These are phyloP conservation scores for Uloborus plumipes DNA, from an alignment of 2,888 invertebrate species.

Conservation along the genomic window DNA sequence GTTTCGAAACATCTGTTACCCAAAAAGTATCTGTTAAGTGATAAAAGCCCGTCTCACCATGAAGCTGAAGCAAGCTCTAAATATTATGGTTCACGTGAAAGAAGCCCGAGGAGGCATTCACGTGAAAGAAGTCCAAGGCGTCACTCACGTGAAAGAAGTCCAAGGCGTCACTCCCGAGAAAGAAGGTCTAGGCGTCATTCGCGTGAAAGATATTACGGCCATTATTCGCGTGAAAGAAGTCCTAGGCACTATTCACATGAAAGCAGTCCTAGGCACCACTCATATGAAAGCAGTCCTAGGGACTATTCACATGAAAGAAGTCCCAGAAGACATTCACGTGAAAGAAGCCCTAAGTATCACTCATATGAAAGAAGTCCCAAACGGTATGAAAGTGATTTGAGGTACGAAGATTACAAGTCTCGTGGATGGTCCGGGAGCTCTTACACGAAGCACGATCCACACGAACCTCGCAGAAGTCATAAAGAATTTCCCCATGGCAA, in stretches of 20 bases:
- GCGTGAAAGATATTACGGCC: too few relatives aligned
- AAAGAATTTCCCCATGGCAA: not conserved
- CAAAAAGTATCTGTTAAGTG: too few relatives aligned
- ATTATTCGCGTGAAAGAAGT: not conserved
- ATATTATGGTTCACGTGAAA: not conserved
- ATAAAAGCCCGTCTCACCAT: too few relatives aligned
- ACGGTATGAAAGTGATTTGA: too few relatives aligned
- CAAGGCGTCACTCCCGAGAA: too few relatives aligned
- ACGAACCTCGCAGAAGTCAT: not conserved
- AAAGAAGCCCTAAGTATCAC: not conserved
- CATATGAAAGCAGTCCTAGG: not conserved
- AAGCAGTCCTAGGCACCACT: not conserved
- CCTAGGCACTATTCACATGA: not conserved
- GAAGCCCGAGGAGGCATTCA: not conserved
- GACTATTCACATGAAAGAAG: not conserved
- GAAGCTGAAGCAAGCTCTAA: conserved; percentile 15
- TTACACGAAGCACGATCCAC: too few relatives aligned
- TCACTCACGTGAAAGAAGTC: too few relatives aligned
- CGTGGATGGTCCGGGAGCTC: too few relatives aligned
- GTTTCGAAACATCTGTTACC: too few relatives aligned
- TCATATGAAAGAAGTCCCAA: not conserved
- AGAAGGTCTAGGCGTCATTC: too few relatives aligned
- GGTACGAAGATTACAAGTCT: too few relatives aligned
- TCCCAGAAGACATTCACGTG: not conserved
- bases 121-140: not conserved